A percentile compares a stretch with the other conserved stretches of the same genome.
phyloP scores from a whole-genome alignment of 2,113 vertebrate species.

The Syngnathus typhle region DNA sequence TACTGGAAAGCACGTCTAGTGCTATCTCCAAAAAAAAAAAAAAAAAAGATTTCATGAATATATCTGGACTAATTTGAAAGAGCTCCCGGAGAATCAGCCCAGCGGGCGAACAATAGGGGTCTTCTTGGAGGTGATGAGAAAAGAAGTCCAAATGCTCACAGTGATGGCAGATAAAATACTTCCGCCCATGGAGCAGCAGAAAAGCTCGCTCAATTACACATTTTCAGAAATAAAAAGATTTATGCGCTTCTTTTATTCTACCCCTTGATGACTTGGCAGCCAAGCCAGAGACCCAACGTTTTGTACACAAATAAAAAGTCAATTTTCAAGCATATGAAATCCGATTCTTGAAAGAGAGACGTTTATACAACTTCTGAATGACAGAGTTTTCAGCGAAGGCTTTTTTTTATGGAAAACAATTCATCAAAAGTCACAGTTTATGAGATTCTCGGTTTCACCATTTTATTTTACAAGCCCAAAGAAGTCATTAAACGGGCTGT shows the following conservation, averaged over 20 bases:
- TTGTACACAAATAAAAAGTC: constrained; percentile 4
- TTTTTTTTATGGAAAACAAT: constrained; percentile 2
- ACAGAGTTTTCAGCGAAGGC: neutral
- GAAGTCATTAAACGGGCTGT: constrained; percentile 11
- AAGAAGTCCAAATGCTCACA: neutral
- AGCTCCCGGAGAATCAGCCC: neutral
- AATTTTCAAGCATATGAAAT: neutral
- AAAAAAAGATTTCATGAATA: neutral
- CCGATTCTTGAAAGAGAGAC: neutral
- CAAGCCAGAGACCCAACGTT: neutral
- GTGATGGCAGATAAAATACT: neutral
- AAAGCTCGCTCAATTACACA: neutral
- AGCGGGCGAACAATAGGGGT: neutral
- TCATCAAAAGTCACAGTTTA: constrained; percentile 9
- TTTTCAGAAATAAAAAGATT: neutral
- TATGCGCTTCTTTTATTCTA: neutral
- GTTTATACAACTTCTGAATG: constrained; percentile 4
- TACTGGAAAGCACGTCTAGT: neutral
- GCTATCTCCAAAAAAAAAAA: neutral
- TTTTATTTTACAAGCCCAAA: constrained; percentile 9
- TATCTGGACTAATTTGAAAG: neutral
- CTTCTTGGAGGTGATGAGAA: neutral
- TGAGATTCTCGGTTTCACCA: constrained; percentile 2
- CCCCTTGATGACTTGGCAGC: neutral
- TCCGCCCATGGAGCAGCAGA: neutral